Base-by-base conservation (phyloP, 2,113 vertebrate species). In the Pica pica region DNA sequence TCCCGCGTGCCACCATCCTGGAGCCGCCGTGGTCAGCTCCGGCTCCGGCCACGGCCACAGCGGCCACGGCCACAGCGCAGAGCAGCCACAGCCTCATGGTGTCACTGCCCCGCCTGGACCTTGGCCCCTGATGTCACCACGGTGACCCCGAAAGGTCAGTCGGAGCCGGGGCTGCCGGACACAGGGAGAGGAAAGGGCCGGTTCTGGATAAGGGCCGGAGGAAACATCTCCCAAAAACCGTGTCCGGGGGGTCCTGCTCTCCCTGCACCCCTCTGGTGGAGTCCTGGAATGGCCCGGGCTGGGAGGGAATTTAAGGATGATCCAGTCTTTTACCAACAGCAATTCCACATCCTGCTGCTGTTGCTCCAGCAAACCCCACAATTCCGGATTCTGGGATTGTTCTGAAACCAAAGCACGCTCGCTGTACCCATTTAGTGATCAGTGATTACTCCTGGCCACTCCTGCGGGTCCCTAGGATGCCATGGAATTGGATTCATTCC, bases 341-440 rank as follows among this genome's bases (percentile, higher is more conserved):
- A 33, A 4, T 52, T 44, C 37, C 8, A 6, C 14, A 50, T 15
- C 27, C 33, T 20, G 44, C 33, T 35, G 2, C 42, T 28, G 17
- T 3, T 35, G 21, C 21, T 49, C 18, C 42, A 27, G 9, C 0
- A 13, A 49, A 4, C 10, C 37, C 11, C 31, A 3, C 14, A 59
- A 6, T n/a, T 52, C 28, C 69, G n/a, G 28, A 8, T 4, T 24
- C 39, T 60, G 87, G 69, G 33, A 24, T 19, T 19, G 37, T 5
- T 14, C 3, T 9, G 9, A 2, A 24, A 20, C 19, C 60, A 33
- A 44, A 11, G 5, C 28, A 10, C 39, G 5, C 18, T 23, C 1
- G 0, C 10, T 20, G 44, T 1, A 3, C 9, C 33, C 2, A 1
- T 16, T 15, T 3, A 4, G 42, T 2, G 33, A 24, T 0, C 5